Base-by-base conservation (phyloP, 1,140 invertebrate genomes). In the Saccostrea cuccullata region DNA sequence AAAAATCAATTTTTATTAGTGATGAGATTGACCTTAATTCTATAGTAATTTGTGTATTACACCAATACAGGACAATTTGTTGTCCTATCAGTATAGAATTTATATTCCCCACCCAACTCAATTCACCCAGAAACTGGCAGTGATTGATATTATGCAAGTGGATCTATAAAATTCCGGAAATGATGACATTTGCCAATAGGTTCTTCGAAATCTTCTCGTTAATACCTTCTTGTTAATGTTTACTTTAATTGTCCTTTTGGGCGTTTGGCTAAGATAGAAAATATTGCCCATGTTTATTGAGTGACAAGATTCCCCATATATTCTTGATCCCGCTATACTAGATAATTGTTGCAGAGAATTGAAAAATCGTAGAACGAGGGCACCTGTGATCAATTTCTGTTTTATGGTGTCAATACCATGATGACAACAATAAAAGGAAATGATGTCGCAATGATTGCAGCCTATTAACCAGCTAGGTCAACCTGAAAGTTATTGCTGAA, bases 181-280 rank as follows among this genome's bases (percentile, higher is more conserved):
- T 77, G 23, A 77, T 26, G 70, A 36, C 23, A 77, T 26, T 36
- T 12, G 30, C 70, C 70, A 77, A 30, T 15, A 20, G 70, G 70
- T 36, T 26, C 26, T 26, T 36, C 30, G 70, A 77, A 36, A 77
- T 36, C 26, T 36, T 36, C 70, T 77, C 70, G 26, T 77, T 77
- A 77, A 77, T 26, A 36, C 70, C 70, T 77, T 77, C 70, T 36
- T 77, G 70, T 77, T 77, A 77, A 77, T 77, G 70, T 77, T 77
- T 36, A 11, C 23, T 77, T 77, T 73, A 23, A 73, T 73, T 26
- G 67, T 73, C 67, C 67, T 73, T 36, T 13, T 73, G 23, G 23
- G 67, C 67, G 23, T 12, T 73, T 73, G 67, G 67, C 20, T 73
- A 30, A 30, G 70, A 77, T 30, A 30, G 70, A 77, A 77, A 36